These are phyloP conservation scores for Lucifuga dentata DNA, from an alignment of 2,113 vertebrate genomes.

Conservation along the genomic window DNA sequence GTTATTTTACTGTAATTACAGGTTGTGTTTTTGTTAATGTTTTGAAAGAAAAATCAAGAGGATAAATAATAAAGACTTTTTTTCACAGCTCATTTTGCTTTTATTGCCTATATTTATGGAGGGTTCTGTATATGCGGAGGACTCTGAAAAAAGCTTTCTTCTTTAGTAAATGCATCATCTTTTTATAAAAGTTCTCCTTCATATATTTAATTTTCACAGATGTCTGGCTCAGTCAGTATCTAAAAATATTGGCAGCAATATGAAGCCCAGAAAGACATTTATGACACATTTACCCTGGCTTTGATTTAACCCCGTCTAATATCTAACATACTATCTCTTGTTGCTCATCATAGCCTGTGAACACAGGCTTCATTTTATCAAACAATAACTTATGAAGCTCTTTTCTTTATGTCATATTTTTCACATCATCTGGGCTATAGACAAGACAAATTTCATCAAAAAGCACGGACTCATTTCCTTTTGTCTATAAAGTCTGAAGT, in stretches of 20 bases:
- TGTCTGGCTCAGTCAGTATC: constrained; percentile 19
- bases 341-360: constrained; percentile 2
- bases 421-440: background rate
- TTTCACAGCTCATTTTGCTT: too few relatives aligned
- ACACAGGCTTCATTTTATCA: background rate
- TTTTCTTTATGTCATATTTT: background rate
- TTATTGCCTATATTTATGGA: too few relatives aligned
- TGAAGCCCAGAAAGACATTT: constrained; percentile 2
- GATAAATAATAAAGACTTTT: too few relatives aligned
- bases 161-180: background rate
- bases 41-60: too few relatives aligned
- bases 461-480: background rate
- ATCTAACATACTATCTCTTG: constrained; percentile 1
- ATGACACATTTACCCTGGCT: background rate
- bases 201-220: constrained; percentile 20
- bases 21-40: too few relatives aligned
- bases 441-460: background rate
- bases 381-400: too few relatives aligned
- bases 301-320: constrained; percentile 20
- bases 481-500: background rate
- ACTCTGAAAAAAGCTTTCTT: constrained; percentile 8
- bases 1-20: too few relatives aligned
- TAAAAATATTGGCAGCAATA: constrained; percentile 23
- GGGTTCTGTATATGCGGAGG: background rate
- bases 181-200: background rate